Base-by-base conservation (phyloP, 1,140 invertebrate species). In the Oncopodura yosiiana region DNA sequence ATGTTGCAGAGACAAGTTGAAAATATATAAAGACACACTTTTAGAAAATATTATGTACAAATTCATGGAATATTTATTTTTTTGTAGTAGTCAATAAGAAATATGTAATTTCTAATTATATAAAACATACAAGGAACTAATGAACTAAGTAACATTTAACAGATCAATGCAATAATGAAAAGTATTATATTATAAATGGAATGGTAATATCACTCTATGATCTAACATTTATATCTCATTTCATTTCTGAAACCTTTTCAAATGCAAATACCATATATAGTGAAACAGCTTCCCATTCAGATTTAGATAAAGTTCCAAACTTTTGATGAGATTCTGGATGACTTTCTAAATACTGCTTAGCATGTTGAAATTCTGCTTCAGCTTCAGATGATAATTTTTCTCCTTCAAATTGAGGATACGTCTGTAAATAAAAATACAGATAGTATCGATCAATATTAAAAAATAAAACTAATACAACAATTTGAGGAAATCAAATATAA, bases 211-310 rank as follows among this genome's bases (percentile, higher is more conserved):
- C n/a, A n/a, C n/a, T n/a, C n/a, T n/a, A n/a, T 34, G 30, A 34
- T 34, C 30, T 34, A n/a, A 8, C 39, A 21, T 6, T 18, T 6
- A 42, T 11, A 34, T 34, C 9, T 34, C 6, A 42, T 11, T 6
- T 9, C 39, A 42, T 6, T 42, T 9, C 9, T 11, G 8, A 41
- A 18, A 42, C 65, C 73, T 92, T 92, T 72, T 81, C 78, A 69
- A 93, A 92, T 44, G 77, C 83, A 77, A 90, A 91, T 14, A 83
- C 82, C 66, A 84, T 72, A 69, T 92, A 93, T 19, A 92, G 69
- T 48, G 85, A 85, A 55, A 83, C 79, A 49, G 86, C 90, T 74
- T 96, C 91, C 94, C 93, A 97, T 73, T 97, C 93, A 16, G 82
- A 79, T 65, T 80, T 77, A 11, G 88, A 90, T 50, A 97, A 74